Conservation (phyloP, 2,888 invertebrate genomes). For the Agrochola litura region DNA sequence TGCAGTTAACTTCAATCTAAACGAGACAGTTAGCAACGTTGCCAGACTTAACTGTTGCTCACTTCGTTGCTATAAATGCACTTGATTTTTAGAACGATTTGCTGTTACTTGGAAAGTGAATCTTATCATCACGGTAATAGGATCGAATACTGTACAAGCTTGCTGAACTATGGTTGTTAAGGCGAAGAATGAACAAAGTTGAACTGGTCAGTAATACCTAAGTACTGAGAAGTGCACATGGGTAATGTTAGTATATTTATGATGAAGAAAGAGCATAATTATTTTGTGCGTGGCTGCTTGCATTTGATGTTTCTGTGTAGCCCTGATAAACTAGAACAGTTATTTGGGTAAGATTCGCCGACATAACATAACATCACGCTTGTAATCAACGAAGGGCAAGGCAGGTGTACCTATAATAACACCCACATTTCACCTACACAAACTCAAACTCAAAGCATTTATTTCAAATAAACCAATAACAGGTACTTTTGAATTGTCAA, state of each 20-base stretch:
- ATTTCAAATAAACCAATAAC: no score
- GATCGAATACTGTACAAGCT: slow-evolving; percentile 33
- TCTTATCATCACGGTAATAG: accelerated
- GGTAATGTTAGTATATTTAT: neutral
- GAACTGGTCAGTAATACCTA: neutral
- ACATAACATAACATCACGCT: no score
- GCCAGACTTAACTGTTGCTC: slow-evolving; percentile 77
- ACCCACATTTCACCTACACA: no score
- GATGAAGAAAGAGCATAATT: neutral
- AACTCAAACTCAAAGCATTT: no score
- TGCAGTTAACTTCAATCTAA: slow-evolving; percentile 80
- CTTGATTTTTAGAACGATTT: slow-evolving; percentile 69
- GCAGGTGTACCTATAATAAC: no score
- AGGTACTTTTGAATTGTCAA: no score
- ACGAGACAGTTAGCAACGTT: slow-evolving; percentile 78
- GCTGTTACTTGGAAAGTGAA: slow-evolving; percentile 46
- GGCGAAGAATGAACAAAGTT: slow-evolving; percentile 54
- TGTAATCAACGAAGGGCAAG: no score
- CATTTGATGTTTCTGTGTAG: neutral
- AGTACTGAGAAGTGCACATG: neutral
- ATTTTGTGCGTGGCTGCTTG: neutral
- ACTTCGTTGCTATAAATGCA: slow-evolving; percentile 79
- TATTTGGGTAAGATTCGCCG: neutral
- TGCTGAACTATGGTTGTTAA: slow-evolving; percentile 66
- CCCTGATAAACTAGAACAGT: neutral